A percentile compares a stretch with the other conserved stretches of the same genome.
These are phyloP conservation scores for Chesias legatella DNA, from an alignment of 2,888 invertebrate species.

Conservation along the genomic window DNA sequence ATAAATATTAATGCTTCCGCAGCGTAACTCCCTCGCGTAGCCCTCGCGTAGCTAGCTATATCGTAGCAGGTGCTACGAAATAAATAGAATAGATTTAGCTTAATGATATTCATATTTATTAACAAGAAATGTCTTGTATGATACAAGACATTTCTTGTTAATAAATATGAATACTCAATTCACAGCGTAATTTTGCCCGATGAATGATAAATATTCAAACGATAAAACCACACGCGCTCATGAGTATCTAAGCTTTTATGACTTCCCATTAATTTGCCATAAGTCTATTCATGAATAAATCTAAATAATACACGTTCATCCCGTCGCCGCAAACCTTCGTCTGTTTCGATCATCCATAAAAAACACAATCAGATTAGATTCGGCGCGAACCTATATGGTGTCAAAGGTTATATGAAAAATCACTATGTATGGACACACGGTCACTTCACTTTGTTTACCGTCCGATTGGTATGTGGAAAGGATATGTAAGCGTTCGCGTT, in stretches of 20 bases:
- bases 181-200: slow-evolving; percentile 2
- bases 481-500: slow-evolving; percentile 47
- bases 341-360: slow-evolving; percentile 30
- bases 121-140: no score
- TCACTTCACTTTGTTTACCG: slow-evolving; percentile 30
- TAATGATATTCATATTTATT: no score
- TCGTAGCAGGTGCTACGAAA: slow-evolving; percentile 51
- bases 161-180: slow-evolving; percentile 2
- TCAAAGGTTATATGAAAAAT: slow-evolving; percentile 21
- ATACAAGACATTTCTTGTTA: no score
- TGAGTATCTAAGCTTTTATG: slow-evolving; percentile 9
- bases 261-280: slow-evolving; percentile 12
- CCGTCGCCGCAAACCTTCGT: background rate
- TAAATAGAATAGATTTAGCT: slow-evolving; percentile 23
- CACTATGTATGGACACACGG: slow-evolving; percentile 12
- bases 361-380: slow-evolving; percentile 9
- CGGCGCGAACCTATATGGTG: slow-evolving; percentile 13
- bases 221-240: slow-evolving; percentile 12
- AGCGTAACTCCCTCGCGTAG: slow-evolving; percentile 27
- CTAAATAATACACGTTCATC: slow-evolving; percentile 7
- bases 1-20: slow-evolving; percentile 31
- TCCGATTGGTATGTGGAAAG: slow-evolving; percentile 19
- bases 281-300: slow-evolving; percentile 11
- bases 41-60: slow-evolving; percentile 37
- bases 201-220: slow-evolving; percentile 10